A percentile compares a stretch with the other conserved stretches of the same genome.
Evolutionary conservation across 2,888 invertebrate genomes (phyloP).

Genomic region (Chloromyia formosa): DNA sequence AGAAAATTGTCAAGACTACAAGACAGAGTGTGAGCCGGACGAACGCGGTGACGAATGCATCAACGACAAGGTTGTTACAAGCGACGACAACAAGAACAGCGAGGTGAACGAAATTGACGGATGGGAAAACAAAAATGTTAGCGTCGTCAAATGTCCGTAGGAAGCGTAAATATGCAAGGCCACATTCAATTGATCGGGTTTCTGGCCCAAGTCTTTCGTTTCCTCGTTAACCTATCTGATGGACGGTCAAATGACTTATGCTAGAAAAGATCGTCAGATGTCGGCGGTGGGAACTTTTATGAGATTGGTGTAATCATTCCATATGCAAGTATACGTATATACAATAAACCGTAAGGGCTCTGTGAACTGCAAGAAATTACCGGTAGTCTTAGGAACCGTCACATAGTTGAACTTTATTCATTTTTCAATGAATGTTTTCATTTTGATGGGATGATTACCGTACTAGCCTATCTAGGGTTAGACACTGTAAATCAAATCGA

Average conservation of each 20-base stretch:
- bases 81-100: background rate
- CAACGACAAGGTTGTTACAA: background rate
- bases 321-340: too few relatives aligned
- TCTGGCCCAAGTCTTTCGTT: conserved; percentile 29
- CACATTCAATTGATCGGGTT: conserved; percentile 1
- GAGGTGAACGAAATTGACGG: conserved; percentile 9
- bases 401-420: too few relatives aligned
- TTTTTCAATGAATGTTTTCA: too few relatives aligned
- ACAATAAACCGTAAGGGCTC: too few relatives aligned
- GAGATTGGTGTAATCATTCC: too few relatives aligned
- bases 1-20: conserved; percentile 19
- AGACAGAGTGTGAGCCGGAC: background rate
- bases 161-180: conserved; percentile 7
- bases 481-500: background rate
- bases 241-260: too few relatives aligned
- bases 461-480: background rate
- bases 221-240: background rate
- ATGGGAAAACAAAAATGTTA: conserved; percentile 13
- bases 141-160: conserved; percentile 12
- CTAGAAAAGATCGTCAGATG: too few relatives aligned
- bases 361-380: too few relatives aligned
- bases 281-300: too few relatives aligned
- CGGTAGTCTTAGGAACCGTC: too few relatives aligned
- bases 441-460: too few relatives aligned
- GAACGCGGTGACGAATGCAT: too few relatives aligned